phyloP scores from a whole-genome alignment of 2,888 invertebrate species.

The Synergus umbraculus region DNA sequence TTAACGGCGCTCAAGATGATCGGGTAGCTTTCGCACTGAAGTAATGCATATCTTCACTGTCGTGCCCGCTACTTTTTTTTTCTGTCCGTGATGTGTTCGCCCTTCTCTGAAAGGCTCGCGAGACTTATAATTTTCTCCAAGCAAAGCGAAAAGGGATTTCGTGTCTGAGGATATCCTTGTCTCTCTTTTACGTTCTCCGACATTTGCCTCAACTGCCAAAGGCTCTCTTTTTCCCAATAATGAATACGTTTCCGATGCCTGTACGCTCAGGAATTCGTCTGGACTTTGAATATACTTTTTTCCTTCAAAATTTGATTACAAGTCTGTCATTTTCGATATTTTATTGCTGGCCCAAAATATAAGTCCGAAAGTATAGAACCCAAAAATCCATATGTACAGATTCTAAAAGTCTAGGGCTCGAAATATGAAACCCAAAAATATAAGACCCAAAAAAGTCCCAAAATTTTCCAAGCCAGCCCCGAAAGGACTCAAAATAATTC shows the following conservation, averaged over 20 bases:
- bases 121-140: constrained; percentile 22
- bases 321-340: neutral
- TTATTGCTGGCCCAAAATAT: neutral
- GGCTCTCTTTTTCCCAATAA: constrained; percentile 18
- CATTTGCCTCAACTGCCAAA: constrained; percentile 6
- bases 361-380: no score
- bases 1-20: constrained; percentile 35
- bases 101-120: neutral
- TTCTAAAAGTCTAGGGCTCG: no score
- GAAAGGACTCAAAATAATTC: no score
- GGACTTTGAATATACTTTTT: constrained; percentile 13
- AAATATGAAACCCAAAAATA: no score
- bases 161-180: neutral
- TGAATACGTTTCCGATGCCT: constrained; percentile 25
- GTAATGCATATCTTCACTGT: constrained; percentile 34
- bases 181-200: constrained; percentile 7
- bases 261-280: constrained; percentile 18
- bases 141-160: neutral
- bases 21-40: constrained; percentile 15
- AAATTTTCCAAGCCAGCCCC: no score
- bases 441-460: no score
- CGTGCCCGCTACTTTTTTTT: constrained; percentile 28
- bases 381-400: no score
- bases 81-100: neutral
- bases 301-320: neutral